Conservation (phyloP, 2,797 vertebrate species). For the Podargus strigoides region DNA sequence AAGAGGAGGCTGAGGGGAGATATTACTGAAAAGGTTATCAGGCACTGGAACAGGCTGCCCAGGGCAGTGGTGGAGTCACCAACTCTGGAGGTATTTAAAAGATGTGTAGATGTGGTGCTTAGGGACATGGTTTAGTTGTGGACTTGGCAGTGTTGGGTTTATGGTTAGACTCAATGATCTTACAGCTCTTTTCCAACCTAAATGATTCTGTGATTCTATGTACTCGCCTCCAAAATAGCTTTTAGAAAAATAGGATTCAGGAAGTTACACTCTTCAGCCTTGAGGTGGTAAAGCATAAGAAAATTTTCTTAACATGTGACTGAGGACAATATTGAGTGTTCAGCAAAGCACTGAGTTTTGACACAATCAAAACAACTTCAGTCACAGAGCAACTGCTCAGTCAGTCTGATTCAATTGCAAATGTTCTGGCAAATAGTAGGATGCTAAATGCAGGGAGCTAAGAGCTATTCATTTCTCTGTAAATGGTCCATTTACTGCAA, state of each 20-base stretch:
- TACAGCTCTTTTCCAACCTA: background rate
- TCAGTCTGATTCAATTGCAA: background rate
- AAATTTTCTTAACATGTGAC: background rate
- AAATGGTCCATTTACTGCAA: background rate
- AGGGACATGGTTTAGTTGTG: background rate
- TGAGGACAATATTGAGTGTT: background rate
- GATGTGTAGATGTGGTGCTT: background rate
- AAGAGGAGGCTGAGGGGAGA: background rate
- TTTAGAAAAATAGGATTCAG: background rate
- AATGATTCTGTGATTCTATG: background rate
- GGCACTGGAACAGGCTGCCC: background rate
- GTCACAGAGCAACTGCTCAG: background rate
- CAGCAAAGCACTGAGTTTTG: background rate
- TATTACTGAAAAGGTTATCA: background rate
- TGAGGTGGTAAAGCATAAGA: background rate
- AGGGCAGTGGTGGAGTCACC: background rate
- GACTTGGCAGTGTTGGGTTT: background rate
- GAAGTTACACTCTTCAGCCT: background rate
- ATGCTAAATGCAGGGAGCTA: background rate
- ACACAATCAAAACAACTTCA: background rate
- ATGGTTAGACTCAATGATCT: background rate
- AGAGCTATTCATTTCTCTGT: background rate
- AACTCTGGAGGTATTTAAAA: background rate
- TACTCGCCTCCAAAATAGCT: background rate
- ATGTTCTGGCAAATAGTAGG: background rate